Conservation (phyloP, 2,888 invertebrate species). For the Conus canariensis region DNA sequence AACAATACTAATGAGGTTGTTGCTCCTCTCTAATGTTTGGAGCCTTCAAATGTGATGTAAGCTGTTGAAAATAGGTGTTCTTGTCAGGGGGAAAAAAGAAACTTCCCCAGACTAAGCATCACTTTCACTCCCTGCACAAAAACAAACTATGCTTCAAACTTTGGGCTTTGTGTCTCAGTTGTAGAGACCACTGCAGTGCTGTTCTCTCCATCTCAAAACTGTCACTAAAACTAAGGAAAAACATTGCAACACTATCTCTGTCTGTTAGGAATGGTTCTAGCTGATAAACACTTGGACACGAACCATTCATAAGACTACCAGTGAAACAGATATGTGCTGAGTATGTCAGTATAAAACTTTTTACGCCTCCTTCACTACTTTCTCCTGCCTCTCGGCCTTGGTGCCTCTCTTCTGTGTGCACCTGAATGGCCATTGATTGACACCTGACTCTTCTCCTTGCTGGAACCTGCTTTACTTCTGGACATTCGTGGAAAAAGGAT, state of each 20-base stretch:
- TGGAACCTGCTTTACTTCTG: neutral
- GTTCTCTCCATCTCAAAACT: neutral
- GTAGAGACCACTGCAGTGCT: no score
- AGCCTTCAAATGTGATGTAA: no score
- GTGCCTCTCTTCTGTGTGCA: conserved; percentile 20
- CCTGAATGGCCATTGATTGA: neutral
- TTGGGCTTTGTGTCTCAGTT: no score
- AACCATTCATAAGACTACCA: neutral
- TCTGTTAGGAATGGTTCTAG: neutral
- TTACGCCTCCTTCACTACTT: neutral
- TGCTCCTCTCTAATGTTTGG: no score
- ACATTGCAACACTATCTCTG: neutral
- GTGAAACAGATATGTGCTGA: neutral
- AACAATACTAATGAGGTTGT: no score
- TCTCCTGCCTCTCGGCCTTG: conserved; percentile 19
- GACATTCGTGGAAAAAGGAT: conserved; percentile 60
- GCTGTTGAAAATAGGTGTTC: no score
- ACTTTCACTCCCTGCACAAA: no score
- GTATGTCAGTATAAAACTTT: neutral
- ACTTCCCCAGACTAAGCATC: no score
- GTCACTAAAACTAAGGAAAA: neutral
- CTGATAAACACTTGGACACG: neutral
- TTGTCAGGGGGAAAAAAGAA: no score
- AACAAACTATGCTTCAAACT: no score
- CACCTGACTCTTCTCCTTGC: conserved; percentile 20